Conservation (phyloP, 2,888 invertebrate species). For the Ypsolopha sequella region DNA sequence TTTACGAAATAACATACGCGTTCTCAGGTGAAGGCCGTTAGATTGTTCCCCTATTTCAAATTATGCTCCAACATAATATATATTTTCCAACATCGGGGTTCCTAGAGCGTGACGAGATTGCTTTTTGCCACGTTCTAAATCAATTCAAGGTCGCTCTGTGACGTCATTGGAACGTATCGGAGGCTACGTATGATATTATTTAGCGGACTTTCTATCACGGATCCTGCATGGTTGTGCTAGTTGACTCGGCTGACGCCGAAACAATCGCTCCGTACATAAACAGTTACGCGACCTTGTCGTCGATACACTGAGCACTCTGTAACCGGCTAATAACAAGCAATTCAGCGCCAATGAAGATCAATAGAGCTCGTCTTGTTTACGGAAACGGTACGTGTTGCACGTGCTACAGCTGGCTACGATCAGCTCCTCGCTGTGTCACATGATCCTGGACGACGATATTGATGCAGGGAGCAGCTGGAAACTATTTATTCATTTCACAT, state of each 20-base stretch:
- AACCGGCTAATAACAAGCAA: background rate
- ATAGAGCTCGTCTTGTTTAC: conserved; percentile 1
- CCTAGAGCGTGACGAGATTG: conserved; percentile 9
- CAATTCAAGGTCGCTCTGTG: conserved; percentile 9
- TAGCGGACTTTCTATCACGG: background rate
- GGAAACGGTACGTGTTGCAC: conserved; percentile 2
- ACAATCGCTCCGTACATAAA: background rate
- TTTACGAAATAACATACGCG: background rate
- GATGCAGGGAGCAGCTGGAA: too few species aligned
- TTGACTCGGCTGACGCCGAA: background rate
- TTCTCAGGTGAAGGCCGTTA: background rate
- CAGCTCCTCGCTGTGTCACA: too few species aligned
- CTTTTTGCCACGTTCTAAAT: conserved; percentile 11
- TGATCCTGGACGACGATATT: too few species aligned
- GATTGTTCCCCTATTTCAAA: background rate
- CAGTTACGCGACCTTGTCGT: background rate
- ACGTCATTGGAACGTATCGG: conserved; percentile 6
- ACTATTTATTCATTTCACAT: too few species aligned
- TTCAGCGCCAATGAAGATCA: background rate
- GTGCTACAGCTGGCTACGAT: too few species aligned
- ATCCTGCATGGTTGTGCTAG: background rate
- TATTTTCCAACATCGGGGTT: background rate
- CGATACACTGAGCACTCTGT: background rate
- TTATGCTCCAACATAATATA: background rate
- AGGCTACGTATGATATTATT: background rate